phyloP scores from a whole-genome alignment of 2,797 vertebrate species.

The Adelosebastes latens region DNA sequence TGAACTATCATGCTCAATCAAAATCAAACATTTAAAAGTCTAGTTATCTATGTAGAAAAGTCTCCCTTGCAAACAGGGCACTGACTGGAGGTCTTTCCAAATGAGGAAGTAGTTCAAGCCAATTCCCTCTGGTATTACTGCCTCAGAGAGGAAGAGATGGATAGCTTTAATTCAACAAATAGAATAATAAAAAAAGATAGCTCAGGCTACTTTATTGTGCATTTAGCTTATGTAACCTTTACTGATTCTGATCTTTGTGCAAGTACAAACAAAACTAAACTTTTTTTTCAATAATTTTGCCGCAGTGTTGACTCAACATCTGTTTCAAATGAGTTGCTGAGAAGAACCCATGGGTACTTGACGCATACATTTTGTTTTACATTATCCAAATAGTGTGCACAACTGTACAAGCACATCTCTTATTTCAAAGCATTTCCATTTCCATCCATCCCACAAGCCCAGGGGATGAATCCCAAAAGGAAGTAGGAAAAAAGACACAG shows the following conservation, averaged over 20 bases:
- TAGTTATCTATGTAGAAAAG: slow-evolving; percentile 6
- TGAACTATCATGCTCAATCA: not conserved
- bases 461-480: slow-evolving; percentile 17
- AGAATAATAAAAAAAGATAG: slow-evolving; percentile 6
- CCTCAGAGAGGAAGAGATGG: slow-evolving; percentile 10
- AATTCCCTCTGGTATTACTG: slow-evolving; percentile 46
- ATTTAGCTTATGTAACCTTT: not conserved
- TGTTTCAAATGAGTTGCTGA: slow-evolving; percentile 31
- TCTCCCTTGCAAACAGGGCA: slow-evolving; percentile 38
- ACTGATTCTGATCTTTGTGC: not conserved
- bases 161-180: slow-evolving; percentile 27
- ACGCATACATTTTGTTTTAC: not conserved
- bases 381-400: slow-evolving; percentile 9
- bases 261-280: not conserved
- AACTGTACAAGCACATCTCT: slow-evolving; percentile 1
- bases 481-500: slow-evolving; percentile 2
- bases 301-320: slow-evolving; percentile 5
- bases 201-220: not conserved
- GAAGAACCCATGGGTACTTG: slow-evolving; percentile 8
- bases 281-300: not conserved
- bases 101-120: slow-evolving; percentile 60
- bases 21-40: slow-evolving; percentile 23
- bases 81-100: slow-evolving; percentile 60
- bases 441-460: slow-evolving; percentile 5
- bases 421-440: slow-evolving; percentile 36